Percentiles rank a stretch among this genome's conserved stretches.
Conservation (phyloP, 2,888 invertebrate species). For the Macaria notata region DNA sequence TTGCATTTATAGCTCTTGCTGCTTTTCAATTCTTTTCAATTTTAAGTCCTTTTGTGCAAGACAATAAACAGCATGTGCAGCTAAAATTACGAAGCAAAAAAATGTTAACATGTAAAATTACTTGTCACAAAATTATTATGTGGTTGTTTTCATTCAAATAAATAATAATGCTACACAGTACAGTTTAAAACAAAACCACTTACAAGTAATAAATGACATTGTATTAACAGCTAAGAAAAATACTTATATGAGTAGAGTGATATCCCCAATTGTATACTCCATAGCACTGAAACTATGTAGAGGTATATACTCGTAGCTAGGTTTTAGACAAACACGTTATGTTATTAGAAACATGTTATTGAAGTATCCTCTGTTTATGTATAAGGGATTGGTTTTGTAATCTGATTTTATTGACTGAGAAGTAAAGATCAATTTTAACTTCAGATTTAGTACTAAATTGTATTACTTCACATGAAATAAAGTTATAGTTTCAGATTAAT, state of each 20-base stretch:
- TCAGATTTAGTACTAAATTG: too few relatives aligned
- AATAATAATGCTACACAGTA: too few relatives aligned
- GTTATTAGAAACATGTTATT: constrained; percentile 7
- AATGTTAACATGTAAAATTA: too few relatives aligned
- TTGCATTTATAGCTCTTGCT: background rate
- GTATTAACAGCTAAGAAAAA: background rate
- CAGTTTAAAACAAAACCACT: background rate
- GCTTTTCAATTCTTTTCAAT: background rate
- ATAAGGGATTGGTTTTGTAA: background rate
- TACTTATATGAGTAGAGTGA: background rate
- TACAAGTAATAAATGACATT: background rate
- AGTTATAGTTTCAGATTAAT: too few relatives aligned
- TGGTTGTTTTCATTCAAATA: too few relatives aligned
- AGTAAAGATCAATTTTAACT: too few relatives aligned
- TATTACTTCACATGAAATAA: too few relatives aligned
- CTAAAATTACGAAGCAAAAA: too few relatives aligned
- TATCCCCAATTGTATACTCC: background rate
- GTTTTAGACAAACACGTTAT: constrained; percentile 10
- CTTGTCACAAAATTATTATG: too few relatives aligned
- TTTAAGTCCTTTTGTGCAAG: background rate
- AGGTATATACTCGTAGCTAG: constrained; percentile 7
- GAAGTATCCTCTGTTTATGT: background rate
- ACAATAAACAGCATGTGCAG: too few relatives aligned
- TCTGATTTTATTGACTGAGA: too few relatives aligned
- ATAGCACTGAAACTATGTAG: constrained; percentile 10